Evolutionary conservation across 2,797 vertebrate species (phyloP), one percentile per base, ranked within the genome.

Genomic region (Paguma larvata): DNA sequence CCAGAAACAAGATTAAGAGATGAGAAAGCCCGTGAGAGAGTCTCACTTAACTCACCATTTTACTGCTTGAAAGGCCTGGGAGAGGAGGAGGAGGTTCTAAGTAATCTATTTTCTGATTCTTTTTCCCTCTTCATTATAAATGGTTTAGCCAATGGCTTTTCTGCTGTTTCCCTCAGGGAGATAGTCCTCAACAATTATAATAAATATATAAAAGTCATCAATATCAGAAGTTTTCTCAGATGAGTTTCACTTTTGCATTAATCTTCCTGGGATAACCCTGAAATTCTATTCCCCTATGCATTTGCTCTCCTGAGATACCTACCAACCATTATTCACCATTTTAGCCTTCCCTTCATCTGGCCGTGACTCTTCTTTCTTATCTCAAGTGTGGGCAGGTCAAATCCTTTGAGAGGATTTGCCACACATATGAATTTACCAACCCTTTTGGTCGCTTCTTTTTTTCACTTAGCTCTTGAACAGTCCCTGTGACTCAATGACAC

Each of bases 51-150:
- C 32, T 91, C 59, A 78, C 51, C 30, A 48, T 63, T 96, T 79
- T 84, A 44, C 41, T 63, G 41, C 84, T 89, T 19, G 11, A 51
- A 84, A 80, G 62, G 21, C 21, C 84, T 84, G 41, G 70, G 59
- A 80, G 48, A 77, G 32, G 38, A 88, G 15, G 62, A 73, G 34
- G 23, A 12, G 80, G 62, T 34, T 92, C 46, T 87, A n/a, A 46
- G 23, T 92, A 75, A 88, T 94, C 78, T 93, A n/a, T 88, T 83
- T 96, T 96, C 85, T 72, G 56, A 63, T 80, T 92, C 67, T 89
- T 79, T 94, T 51, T n/a, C 27, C 19, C 6, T 84, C 8, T 92
- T 94, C 25, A 4, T 80, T 86, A 51, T 53, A 72, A 80, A 56
- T 89, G 53, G 89, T 75, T 92, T 85, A 90, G 53, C 25, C 63